Evolutionary conservation across 2,113 vertebrate species (phyloP).

Genomic region (Menidia beryllina): DNA sequence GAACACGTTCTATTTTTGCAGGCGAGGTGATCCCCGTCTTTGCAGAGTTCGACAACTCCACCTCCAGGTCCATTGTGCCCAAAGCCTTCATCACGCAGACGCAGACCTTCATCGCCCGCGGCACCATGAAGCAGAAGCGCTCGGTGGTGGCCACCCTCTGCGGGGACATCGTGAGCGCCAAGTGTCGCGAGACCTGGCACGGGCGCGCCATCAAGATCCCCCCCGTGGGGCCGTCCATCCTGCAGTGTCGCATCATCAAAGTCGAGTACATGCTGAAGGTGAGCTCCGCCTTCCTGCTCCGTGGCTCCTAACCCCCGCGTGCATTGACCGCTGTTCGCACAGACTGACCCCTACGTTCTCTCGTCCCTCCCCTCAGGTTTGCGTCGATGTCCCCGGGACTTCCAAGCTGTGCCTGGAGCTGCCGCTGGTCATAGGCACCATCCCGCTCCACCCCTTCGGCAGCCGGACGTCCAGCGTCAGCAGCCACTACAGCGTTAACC

Average conservation of each 20-base stretch:
- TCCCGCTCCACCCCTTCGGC: conserved; percentile 91
- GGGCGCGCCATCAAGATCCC: conserved; percentile 93
- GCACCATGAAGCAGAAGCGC: conserved; percentile 92
- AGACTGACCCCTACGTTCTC: neutral
- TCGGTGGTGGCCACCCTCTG: conserved; percentile 88
- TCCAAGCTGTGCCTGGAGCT: conserved; percentile 95
- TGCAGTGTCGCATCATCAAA: conserved; percentile 93
- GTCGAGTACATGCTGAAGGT: conserved; percentile 96
- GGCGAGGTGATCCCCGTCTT: conserved; percentile 96
- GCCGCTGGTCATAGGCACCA: conserved; percentile 94
- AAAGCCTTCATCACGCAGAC: conserved; percentile 93
- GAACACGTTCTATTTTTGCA: conserved; percentile 49
- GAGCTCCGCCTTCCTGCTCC: conserved; percentile 12
- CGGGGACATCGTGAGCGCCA: conserved; percentile 84
- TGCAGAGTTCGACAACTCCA: conserved; percentile 93
- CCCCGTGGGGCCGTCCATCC: conserved; percentile 91
- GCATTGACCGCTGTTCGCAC: neutral
- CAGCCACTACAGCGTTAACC: conserved; percentile 89
- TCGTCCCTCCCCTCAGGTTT: conserved; percentile 83
- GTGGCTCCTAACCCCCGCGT: neutral
- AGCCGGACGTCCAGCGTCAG: conserved; percentile 92
- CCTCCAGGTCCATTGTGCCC: conserved; percentile 86
- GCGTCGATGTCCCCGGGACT: conserved; percentile 91
- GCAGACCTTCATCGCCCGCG: conserved; percentile 93
- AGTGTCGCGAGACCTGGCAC: conserved; percentile 89